Percentiles rank a stretch among this genome's conserved stretches.
phyloP scores from a whole-genome alignment of 2,797 vertebrate genomes.

The Falco columbarius region DNA sequence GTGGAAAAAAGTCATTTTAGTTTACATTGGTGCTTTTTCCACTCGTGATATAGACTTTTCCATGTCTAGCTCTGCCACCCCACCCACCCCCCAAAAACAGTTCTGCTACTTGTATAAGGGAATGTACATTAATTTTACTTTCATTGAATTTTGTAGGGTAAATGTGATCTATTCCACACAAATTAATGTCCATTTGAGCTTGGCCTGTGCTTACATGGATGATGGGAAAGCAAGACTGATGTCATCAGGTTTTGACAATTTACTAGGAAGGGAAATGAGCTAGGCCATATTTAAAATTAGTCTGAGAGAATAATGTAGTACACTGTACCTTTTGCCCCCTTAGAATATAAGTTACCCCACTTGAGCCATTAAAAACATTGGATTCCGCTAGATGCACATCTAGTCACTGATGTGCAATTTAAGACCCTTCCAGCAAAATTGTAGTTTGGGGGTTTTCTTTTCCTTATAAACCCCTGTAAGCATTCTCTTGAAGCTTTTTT shows the following conservation, averaged over 20 bases:
- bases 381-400: not conserved
- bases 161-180: not conserved
- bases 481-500: not conserved
- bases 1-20: not conserved
- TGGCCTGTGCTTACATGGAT: not conserved
- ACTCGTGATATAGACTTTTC: fast-evolving
- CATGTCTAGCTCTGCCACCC: not conserved
- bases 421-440: not conserved
- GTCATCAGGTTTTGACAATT: not conserved
- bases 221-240: not conserved
- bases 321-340: not conserved
- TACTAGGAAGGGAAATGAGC: not conserved
- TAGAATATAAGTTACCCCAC: not conserved
- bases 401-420: not conserved
- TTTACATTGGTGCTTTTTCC: not conserved
- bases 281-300: not conserved
- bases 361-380: not conserved
- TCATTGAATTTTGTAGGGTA: not conserved
- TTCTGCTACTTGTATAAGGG: not conserved
- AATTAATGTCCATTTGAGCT: not conserved
- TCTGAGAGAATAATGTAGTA: not conserved
- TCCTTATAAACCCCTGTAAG: not conserved
- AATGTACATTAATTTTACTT: not conserved
- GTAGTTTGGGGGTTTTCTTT: not conserved
- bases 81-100: not conserved